Evolutionary conservation across 2,113 vertebrate genomes (phyloP).

Genomic region (Glaucidium brasilianum): DNA sequence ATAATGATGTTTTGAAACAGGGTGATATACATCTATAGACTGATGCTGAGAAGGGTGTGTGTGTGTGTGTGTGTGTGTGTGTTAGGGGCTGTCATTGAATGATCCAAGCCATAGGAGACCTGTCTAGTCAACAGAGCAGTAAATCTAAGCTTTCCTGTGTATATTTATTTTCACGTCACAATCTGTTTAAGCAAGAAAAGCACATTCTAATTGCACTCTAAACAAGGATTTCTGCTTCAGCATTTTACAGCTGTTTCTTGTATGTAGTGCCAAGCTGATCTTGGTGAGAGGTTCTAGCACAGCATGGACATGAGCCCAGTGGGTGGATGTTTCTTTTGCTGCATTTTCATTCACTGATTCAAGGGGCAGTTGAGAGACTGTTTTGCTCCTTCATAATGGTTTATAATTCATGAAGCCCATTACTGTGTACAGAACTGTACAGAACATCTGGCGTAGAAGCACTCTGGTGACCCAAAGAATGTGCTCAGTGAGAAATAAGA

Average conservation of each 20-base stretch:
- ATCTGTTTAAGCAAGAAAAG: conserved; percentile 78
- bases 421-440: not conserved
- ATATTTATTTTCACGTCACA: conserved; percentile 75
- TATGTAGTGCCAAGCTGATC: conserved; percentile 45
- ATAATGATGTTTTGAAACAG: not conserved
- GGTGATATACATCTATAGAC: not conserved
- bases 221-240: conserved; percentile 64
- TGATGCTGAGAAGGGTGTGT: not conserved
- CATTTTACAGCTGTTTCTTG: conserved; percentile 53
- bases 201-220: conserved; percentile 75
- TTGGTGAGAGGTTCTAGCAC: conserved; percentile 45
- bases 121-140: conserved; percentile 65
- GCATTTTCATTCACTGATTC: conserved; percentile 12
- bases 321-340: conserved; percentile 6
- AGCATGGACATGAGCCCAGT: conserved; percentile 23
- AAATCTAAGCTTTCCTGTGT: conserved; percentile 59
- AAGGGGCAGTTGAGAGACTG: conserved; percentile 13
- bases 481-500: conserved; percentile 8
- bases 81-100: not conserved
- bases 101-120: conserved; percentile 72
- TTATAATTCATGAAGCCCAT: conserved; percentile 26
- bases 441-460: not conserved
- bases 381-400: conserved; percentile 32
- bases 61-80: too few species aligned
- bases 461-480: conserved; percentile 3